Conservation (phyloP, 2,113 vertebrate species). For the Notarius lentiginosus region DNA sequence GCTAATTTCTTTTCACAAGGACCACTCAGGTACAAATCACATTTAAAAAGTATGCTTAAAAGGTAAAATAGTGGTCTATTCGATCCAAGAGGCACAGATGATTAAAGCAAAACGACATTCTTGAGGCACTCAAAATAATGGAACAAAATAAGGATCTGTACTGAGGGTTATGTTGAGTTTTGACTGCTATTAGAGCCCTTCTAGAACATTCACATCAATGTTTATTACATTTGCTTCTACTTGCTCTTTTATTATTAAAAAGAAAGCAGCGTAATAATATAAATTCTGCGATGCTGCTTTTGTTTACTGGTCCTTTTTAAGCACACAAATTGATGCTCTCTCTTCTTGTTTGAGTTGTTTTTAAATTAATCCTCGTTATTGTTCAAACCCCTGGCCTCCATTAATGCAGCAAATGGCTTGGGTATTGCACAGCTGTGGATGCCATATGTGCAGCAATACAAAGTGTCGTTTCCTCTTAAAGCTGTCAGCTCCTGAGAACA, state of each 20-base stretch:
- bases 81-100: background rate
- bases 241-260: background rate
- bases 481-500: slow-evolving; percentile 42
- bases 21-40: too few species aligned
- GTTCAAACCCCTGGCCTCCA: slow-evolving; percentile 31
- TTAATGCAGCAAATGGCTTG: slow-evolving; percentile 45
- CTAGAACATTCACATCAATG: background rate
- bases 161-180: background rate
- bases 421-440: slow-evolving; percentile 29
- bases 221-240: background rate
- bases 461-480: slow-evolving; percentile 13
- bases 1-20: too few species aligned
- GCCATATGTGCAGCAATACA: slow-evolving; percentile 44
- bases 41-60: background rate
- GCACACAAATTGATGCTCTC: background rate
- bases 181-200: background rate
- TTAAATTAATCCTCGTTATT: slow-evolving; percentile 31
- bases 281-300: background rate
- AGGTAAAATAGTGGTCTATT: background rate
- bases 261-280: background rate
- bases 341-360: slow-evolving; percentile 41
- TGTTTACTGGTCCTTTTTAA: background rate
- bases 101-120: background rate
- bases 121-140: background rate
- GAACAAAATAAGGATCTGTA: background rate